Conservation (phyloP, 2,888 invertebrate genomes). For the Drosophila borealis region DNA sequence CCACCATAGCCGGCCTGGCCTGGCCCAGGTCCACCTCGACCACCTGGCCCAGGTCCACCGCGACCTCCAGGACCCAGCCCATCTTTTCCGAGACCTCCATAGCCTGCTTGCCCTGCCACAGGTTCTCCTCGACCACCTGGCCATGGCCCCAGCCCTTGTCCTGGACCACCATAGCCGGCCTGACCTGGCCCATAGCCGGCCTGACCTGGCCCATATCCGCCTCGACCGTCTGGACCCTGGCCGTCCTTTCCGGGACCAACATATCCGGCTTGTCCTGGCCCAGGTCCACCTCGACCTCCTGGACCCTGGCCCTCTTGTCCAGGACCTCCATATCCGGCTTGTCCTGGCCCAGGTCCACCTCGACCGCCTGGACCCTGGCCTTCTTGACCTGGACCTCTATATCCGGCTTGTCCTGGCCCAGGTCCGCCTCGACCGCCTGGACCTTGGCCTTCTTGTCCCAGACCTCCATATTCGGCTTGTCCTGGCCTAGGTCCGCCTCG, state of each 20-base stretch:
- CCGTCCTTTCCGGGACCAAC: neutral
- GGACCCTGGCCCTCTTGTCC: neutral
- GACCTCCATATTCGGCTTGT: neutral
- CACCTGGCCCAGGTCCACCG: neutral
- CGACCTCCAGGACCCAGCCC: neutral
- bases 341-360: neutral
- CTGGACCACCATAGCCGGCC: neutral
- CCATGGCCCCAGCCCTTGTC: neutral
- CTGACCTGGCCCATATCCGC: too few species aligned
- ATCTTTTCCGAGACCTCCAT: neutral
- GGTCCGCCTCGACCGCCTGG: too few species aligned
- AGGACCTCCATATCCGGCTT: neutral
- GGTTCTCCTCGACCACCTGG: neutral
- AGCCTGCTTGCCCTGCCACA: neutral
- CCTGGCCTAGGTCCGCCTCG: too few species aligned
- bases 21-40: neutral
- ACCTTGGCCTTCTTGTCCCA: neutral
- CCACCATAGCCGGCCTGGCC: neutral
- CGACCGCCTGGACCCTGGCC: too few species aligned
- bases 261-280: neutral
- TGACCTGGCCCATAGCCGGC: neutral
- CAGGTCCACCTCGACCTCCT: neutral
- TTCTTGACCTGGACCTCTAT: neutral
- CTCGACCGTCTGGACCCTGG: neutral
- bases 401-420: too few species aligned